A percentile compares a stretch with the other conserved stretches of the same genome.
phyloP scores from a whole-genome alignment of 2,797 vertebrate genomes.

The Mico argentatus region DNA sequence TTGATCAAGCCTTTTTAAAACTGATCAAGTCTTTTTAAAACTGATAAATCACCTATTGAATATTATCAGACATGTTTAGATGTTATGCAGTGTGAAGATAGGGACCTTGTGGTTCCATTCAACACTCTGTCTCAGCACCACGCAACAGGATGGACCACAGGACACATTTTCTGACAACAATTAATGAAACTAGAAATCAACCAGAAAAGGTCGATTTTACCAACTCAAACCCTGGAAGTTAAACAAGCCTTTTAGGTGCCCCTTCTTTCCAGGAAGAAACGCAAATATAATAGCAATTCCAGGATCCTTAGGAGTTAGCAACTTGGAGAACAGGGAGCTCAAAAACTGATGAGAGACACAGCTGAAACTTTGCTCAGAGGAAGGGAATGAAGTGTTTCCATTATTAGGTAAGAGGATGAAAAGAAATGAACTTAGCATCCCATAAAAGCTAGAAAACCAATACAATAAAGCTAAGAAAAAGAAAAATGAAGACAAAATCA shows the following conservation, averaged over 20 bases:
- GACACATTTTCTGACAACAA: neutral
- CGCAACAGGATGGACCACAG: accelerated
- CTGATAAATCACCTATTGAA: neutral
- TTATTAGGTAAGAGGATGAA: neutral
- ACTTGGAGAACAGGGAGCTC: accelerated
- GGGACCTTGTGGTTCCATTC: neutral
- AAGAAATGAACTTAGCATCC: neutral
- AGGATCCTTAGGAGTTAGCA: neutral
- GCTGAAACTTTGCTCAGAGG: neutral
- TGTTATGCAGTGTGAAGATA: neutral
- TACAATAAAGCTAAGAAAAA: slow-evolving; percentile 4
- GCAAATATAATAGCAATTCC: neutral
- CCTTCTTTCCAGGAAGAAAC: neutral
- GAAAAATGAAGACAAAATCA: neutral
- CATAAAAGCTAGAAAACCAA: neutral
- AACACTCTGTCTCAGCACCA: neutral
- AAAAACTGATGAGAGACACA: neutral
- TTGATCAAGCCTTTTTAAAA: neutral
- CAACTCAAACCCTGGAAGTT: neutral
- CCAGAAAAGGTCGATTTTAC: neutral
- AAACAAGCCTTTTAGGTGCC: neutral
- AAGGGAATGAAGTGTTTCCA: neutral
- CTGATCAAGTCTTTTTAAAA: neutral
- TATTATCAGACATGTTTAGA: neutral
- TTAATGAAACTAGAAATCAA: neutral